Percentiles rank a stretch among this genome's conserved stretches.
Conservation (phyloP, 1,140 invertebrate species). For the Bactericera cockerelli region DNA sequence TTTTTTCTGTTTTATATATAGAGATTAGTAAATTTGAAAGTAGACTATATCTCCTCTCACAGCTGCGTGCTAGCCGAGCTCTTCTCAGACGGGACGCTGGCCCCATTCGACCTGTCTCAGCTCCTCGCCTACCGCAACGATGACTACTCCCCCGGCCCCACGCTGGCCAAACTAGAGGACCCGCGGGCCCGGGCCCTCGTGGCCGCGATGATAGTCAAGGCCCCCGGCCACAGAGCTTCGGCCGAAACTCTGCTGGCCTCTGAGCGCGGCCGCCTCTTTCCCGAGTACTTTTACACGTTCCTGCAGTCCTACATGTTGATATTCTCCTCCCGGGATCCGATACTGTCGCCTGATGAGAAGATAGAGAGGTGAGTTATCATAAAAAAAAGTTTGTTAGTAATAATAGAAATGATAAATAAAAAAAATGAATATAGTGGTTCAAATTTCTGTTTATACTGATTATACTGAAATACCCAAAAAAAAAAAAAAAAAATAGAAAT, state of each 20-base stretch:
- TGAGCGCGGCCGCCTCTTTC: constrained; percentile 73
- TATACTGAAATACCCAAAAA: too few species aligned
- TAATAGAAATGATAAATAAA: too few species aligned
- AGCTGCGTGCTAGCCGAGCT: constrained; percentile 86
- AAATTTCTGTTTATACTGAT: too few species aligned
- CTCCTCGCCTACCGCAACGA: constrained; percentile 59
- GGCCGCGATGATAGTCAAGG: constrained; percentile 74
- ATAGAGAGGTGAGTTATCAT: constrained; percentile 42
- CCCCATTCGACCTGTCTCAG: constrained; percentile 85
- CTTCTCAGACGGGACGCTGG: constrained; percentile 75
- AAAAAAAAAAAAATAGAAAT: too few species aligned
- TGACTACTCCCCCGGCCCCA: constrained; percentile 34
- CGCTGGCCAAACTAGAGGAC: constrained; percentile 48
- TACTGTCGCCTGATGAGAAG: constrained; percentile 66
- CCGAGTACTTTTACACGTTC: constrained; percentile 88
- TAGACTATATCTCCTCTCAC: too few species aligned
- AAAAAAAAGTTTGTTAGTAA: too few species aligned
- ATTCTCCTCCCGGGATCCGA: constrained; percentile 49
- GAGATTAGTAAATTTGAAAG: too few species aligned
- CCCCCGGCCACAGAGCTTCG: constrained; percentile 57
- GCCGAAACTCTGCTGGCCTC: constrained; percentile 79
- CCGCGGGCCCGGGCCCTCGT: constrained; percentile 39
- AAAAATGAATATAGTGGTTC: too few species aligned
- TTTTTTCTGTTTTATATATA: too few species aligned
- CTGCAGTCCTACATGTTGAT: constrained; percentile 75